These are phyloP conservation scores for Epinephelus fuscoguttatus DNA, from an alignment of 2,113 vertebrate genomes.

Conservation along the genomic window DNA sequence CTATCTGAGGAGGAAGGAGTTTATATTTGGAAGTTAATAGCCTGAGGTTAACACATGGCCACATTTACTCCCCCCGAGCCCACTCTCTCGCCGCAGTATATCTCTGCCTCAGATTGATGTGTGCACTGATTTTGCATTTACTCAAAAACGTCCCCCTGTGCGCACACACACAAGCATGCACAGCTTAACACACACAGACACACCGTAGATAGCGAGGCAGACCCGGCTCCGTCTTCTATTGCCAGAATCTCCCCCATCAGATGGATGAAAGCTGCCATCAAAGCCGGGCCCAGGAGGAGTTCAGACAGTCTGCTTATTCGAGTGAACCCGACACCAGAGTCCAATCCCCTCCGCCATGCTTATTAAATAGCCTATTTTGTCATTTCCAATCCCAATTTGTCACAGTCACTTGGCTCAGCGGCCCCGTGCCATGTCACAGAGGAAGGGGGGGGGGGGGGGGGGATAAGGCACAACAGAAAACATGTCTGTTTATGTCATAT, in stretches of 20 bases:
- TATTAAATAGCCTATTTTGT: constrained; percentile 82
- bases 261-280: constrained; percentile 83
- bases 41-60: constrained; percentile 69
- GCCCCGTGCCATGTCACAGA: constrained; percentile 66
- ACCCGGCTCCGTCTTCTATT: constrained; percentile 54
- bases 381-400: constrained; percentile 84
- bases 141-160: constrained; percentile 38
- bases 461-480: constrained; percentile 44
- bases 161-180: constrained; percentile 26
- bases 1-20: constrained; percentile 60
- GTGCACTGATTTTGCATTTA: constrained; percentile 73
- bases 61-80: constrained; percentile 44
- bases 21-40: constrained; percentile 76
- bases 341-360: constrained; percentile 79
- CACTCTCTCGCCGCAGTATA: constrained; percentile 45
- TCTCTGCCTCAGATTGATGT: constrained; percentile 68
- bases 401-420: constrained; percentile 75
- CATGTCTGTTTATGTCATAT: constrained; percentile 52
- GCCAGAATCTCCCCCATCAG: constrained; percentile 77
- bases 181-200: constrained; percentile 8
- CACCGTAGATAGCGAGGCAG: constrained; percentile 49
- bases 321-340: constrained; percentile 78
- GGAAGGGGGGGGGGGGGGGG: neutral
- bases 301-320: constrained; percentile 77
- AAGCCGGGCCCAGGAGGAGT: constrained; percentile 80